phyloP scores from a whole-genome alignment of 2,113 vertebrate genomes.

The Oryzias curvinotus region DNA sequence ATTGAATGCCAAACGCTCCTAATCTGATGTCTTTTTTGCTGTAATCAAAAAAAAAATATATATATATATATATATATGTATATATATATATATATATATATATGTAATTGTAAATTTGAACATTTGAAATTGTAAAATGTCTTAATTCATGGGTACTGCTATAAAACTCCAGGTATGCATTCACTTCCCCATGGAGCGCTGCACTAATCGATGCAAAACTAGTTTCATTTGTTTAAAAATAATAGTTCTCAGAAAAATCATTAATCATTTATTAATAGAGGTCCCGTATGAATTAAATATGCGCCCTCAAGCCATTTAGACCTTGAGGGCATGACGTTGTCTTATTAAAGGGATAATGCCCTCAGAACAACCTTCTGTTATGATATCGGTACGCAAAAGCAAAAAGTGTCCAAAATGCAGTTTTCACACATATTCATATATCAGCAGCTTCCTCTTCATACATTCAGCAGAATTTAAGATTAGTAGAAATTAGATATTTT shows the following conservation, averaged over 20 bases:
- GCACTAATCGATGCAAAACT: no score
- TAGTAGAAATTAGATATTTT: neutral
- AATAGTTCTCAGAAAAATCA: conserved; percentile 26
- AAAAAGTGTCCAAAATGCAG: neutral
- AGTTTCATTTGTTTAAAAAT: conserved; percentile 17
- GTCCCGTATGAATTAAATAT: conserved; percentile 39
- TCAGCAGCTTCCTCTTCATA: conserved; percentile 26
- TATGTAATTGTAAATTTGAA: no score
- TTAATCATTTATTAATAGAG: conserved; percentile 37
- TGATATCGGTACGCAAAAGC: neutral
- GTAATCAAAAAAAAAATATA: neutral
- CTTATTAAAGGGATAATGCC: conserved; percentile 9
- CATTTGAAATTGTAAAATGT: neutral
- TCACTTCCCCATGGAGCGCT: neutral
- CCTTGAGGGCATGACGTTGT: conserved; percentile 9
- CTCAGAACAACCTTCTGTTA: conserved; percentile 22
- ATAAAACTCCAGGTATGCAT: neutral
- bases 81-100: no score
- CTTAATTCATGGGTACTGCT: neutral
- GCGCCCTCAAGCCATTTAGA: conserved; percentile 26
- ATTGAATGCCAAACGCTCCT: conserved; percentile 26
- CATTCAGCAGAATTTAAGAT: conserved; percentile 11
- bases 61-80: neutral
- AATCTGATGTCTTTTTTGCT: conserved; percentile 1
- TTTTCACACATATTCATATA: conserved; percentile 22